A percentile compares a stretch with the other conserved stretches of the same genome.
phyloP scores from a whole-genome alignment of 2,797 vertebrate species.

The Ctenopoma multispine region DNA sequence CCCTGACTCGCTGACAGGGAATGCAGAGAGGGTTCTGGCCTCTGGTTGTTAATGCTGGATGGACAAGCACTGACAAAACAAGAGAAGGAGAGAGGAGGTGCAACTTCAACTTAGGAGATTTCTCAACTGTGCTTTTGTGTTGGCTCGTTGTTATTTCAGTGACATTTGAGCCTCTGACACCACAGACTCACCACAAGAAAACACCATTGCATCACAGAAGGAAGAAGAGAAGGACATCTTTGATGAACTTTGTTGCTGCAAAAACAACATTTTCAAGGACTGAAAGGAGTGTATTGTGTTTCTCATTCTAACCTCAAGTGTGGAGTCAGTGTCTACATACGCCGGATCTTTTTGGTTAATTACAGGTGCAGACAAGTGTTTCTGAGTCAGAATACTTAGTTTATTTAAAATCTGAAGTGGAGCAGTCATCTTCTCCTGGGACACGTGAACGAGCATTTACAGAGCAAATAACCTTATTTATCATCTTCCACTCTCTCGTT shows the following conservation, averaged over 20 bases:
- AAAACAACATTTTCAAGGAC: slow-evolving; percentile 42
- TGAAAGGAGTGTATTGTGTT: slow-evolving; percentile 51
- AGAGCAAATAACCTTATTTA: slow-evolving; percentile 9
- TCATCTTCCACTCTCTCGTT: slow-evolving; percentile 50
- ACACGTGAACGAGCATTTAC: slow-evolving; percentile 8
- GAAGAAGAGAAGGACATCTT: slow-evolving; percentile 54
- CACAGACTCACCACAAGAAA: slow-evolving; percentile 49
- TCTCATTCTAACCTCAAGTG: slow-evolving; percentile 28
- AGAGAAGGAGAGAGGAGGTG: slow-evolving; percentile 58
- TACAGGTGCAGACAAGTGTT: not conserved
- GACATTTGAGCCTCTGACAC: slow-evolving; percentile 72
- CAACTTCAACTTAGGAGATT: slow-evolving; percentile 51
- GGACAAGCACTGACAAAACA: slow-evolving; percentile 83
- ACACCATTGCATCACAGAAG: slow-evolving; percentile 61
- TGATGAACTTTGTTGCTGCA: slow-evolving; percentile 73
- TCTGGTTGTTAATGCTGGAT: slow-evolving; percentile 77
- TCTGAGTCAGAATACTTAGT: slow-evolving; percentile 2
- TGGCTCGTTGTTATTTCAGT: slow-evolving; percentile 40
- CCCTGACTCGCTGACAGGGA: slow-evolving; percentile 76
- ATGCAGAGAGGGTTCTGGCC: slow-evolving; percentile 74
- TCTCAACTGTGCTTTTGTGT: slow-evolving; percentile 67
- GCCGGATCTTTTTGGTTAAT: slow-evolving; percentile 21
- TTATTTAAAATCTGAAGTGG: slow-evolving; percentile 1
- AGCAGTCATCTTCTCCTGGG: not conserved
- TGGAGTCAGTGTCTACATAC: slow-evolving; percentile 19